Percentiles rank a stretch among this genome's conserved stretches.
These are phyloP conservation scores for Trematocara zebra DNA, from an alignment of 2,113 vertebrate species.

Conservation along the genomic window DNA sequence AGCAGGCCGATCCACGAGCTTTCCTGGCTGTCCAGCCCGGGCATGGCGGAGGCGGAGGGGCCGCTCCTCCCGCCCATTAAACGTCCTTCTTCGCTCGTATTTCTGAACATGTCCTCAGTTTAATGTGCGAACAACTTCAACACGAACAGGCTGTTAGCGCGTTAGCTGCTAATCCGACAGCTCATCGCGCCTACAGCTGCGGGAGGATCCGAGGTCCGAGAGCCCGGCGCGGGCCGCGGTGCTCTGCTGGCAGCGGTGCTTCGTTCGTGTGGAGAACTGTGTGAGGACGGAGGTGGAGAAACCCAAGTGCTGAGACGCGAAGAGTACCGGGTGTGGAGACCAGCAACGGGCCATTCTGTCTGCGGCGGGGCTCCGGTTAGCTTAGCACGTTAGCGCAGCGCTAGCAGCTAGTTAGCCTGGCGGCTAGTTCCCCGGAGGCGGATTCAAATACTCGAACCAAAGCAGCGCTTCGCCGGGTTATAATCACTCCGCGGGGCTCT, in stretches of 20 bases:
- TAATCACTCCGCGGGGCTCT: rapidly evolving
- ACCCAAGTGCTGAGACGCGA: not conserved
- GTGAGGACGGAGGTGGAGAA: not conserved
- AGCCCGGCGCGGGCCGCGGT: not conserved
- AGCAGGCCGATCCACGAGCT: conserved; percentile 68
- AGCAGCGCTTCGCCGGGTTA: rapidly evolving
- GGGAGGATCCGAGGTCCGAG: conserved; percentile 13
- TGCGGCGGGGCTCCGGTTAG: not conserved
- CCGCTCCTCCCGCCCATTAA: conserved; percentile 3
- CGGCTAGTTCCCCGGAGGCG: not conserved
- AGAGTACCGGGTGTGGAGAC: not conserved
- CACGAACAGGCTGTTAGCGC: not conserved
- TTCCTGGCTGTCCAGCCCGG: conserved; percentile 28
- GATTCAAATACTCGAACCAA: not conserved
- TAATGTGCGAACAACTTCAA: not conserved
- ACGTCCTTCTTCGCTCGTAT: conserved; percentile 22
- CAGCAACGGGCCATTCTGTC: conserved; percentile 48
- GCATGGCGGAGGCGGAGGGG: not conserved
- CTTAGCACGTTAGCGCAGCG: conserved; percentile 24
- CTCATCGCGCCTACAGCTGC: not conserved
- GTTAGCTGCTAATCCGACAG: not conserved
- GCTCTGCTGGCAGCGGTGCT: conserved; percentile 16
- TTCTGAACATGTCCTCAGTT: conserved; percentile 48
- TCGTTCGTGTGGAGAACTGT: conserved; percentile 37
- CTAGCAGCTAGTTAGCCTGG: not conserved